Conservation (phyloP, 2,113 vertebrate genomes). For the Sapayoa aenigma region DNA sequence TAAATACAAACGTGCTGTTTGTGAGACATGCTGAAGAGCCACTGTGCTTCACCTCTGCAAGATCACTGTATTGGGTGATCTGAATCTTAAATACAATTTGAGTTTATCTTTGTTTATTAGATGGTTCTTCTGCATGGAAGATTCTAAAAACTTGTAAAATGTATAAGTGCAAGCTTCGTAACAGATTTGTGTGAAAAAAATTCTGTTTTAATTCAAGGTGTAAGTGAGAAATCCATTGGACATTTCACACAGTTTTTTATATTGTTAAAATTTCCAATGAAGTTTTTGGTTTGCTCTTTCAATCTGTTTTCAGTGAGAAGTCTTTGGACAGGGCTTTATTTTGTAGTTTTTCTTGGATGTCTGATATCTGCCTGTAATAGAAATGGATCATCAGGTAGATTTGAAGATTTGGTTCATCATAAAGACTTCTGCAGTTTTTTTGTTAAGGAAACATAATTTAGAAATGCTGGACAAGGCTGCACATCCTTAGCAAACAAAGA, state of each 20-base stretch:
- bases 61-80: background rate
- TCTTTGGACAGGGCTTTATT: background rate
- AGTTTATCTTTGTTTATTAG: background rate
- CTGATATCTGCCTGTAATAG: background rate
- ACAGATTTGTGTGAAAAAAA: background rate
- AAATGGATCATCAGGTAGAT: background rate
- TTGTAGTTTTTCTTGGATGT: background rate
- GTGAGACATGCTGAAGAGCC: background rate
- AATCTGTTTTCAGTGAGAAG: background rate
- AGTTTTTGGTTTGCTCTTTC: background rate
- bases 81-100: background rate
- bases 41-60: background rate
- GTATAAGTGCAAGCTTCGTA: background rate
- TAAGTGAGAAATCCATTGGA: background rate
- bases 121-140: background rate
- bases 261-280: background rate
- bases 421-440: background rate
- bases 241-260: background rate
- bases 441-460: background rate
- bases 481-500: background rate
- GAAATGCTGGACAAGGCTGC: background rate
- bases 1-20: background rate
- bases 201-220: background rate
- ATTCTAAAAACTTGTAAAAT: background rate
- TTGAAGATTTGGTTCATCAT: background rate